Evolutionary conservation across 2,113 vertebrate species (phyloP).

Genomic region (Otus sunia): DNA sequence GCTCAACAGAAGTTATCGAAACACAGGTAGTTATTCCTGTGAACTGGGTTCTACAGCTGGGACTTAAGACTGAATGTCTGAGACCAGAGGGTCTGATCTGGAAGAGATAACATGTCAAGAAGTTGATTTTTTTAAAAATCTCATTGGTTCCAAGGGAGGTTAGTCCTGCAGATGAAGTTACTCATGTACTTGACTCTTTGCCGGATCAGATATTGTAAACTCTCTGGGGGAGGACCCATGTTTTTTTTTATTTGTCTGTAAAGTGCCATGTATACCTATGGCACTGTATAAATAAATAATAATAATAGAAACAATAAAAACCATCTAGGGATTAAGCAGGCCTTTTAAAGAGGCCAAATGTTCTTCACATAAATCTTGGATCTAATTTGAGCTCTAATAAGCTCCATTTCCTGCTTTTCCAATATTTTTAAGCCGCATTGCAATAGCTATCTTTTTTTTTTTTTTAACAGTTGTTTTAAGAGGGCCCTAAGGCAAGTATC

Average conservation of each 20-base stretch:
- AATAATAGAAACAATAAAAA: constrained; percentile 66
- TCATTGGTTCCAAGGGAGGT: background rate
- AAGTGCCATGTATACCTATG: constrained; percentile 56
- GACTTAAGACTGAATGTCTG: background rate
- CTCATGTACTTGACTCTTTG: background rate
- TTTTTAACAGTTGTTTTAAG: constrained; percentile 58
- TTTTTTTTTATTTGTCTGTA: constrained; percentile 64
- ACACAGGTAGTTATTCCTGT: background rate
- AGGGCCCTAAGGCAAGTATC: constrained; percentile 58
- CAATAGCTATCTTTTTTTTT: constrained; percentile 43
- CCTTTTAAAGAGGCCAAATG: constrained; percentile 59
- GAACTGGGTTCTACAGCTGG: background rate
- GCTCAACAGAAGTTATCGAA: background rate
- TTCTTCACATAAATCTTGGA: constrained; percentile 64
- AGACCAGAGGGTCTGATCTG: background rate
- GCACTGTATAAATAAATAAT: constrained; percentile 61
- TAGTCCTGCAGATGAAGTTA: constrained; percentile 18
- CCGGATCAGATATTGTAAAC: background rate
- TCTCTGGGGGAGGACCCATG: constrained; percentile 19
- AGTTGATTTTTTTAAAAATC: background rate
- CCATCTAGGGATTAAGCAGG: constrained; percentile 55
- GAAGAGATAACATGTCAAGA: background rate
- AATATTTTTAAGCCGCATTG: constrained; percentile 49
- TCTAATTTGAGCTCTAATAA: constrained; percentile 69
- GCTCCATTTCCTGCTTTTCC: constrained; percentile 64